Evolutionary conservation across 1,140 invertebrate species (phyloP).

Genomic region (Spodoptera litura): DNA sequence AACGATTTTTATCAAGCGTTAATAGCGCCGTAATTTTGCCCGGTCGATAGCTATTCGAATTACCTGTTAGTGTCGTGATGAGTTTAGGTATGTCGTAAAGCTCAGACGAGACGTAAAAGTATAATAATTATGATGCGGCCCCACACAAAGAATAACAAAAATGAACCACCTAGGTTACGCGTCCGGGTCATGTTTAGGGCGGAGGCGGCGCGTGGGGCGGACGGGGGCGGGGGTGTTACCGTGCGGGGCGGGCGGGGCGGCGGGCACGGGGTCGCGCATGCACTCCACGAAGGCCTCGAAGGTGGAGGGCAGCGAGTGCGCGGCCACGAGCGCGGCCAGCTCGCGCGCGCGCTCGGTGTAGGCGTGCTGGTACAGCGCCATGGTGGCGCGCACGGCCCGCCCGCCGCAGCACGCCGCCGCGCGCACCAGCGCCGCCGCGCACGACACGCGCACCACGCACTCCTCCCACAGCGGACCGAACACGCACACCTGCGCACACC

Average conservation of each 20-base stretch:
- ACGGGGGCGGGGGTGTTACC: conserved; percentile 19
- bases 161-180: conserved; percentile 17
- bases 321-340: conserved; percentile 94
- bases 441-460: conserved; percentile 96
- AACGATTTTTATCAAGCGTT: not conserved
- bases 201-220: conserved; percentile 13
- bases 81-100: not conserved
- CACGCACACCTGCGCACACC: conserved; percentile 91
- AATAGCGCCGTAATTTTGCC: not conserved
- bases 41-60: no score
- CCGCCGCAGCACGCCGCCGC: conserved; percentile 97
- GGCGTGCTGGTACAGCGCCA: conserved; percentile 96
- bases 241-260: conserved; percentile 16
- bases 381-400: conserved; percentile 94
- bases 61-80: no score
- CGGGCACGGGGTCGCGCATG: conserved; percentile 70
- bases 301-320: conserved; percentile 95
- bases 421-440: conserved; percentile 94
- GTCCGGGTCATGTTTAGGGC: conserved; percentile 8
- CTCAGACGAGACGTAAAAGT: not conserved
- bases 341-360: conserved; percentile 96
- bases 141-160: conserved; percentile 18
- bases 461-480: conserved; percentile 99
- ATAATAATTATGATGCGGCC: not conserved
- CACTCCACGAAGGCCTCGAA: conserved; percentile 90